phyloP scores from a whole-genome alignment of 2,888 invertebrate genomes.

The Osmoderma eremita region DNA sequence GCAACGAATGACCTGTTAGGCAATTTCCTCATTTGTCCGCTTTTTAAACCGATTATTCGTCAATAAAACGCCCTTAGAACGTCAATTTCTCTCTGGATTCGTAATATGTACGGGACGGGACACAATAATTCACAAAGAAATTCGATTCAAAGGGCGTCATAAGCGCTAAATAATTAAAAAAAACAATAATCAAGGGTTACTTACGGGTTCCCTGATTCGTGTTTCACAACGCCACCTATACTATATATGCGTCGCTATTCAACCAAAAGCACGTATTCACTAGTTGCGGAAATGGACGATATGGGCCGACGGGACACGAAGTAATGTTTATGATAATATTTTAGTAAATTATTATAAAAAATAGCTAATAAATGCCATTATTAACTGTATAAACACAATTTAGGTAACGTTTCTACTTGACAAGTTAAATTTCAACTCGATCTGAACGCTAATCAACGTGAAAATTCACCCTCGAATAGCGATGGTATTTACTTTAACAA shows the following conservation, averaged over 20 bases:
- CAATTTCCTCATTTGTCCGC: conserved; percentile 59
- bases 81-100: conserved; percentile 50
- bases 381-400: conserved; percentile 40
- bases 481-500: conserved; percentile 46
- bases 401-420: conserved; percentile 19
- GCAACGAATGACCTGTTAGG: conserved; percentile 64
- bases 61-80: conserved; percentile 47
- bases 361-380: conserved; percentile 43
- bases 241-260: conserved; percentile 62
- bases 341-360: conserved; percentile 52
- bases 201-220: conserved; percentile 63
- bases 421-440: conserved; percentile 16
- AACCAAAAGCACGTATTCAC: conserved; percentile 64
- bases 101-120: conserved; percentile 39
- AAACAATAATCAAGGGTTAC: conserved; percentile 62
- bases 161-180: conserved; percentile 55
- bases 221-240: conserved; percentile 64
- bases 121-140: conserved; percentile 51
- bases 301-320: conserved; percentile 56
- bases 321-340: conserved; percentile 55
- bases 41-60: conserved; percentile 54
- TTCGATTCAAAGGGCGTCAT: conserved; percentile 49
- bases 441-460: conserved; percentile 3
- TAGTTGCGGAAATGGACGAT: conserved; percentile 57
- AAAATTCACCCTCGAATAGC: conserved; percentile 35